Evolutionary conservation across 2,797 vertebrate species (phyloP).

Genomic region (Sebastes iracundus): DNA sequence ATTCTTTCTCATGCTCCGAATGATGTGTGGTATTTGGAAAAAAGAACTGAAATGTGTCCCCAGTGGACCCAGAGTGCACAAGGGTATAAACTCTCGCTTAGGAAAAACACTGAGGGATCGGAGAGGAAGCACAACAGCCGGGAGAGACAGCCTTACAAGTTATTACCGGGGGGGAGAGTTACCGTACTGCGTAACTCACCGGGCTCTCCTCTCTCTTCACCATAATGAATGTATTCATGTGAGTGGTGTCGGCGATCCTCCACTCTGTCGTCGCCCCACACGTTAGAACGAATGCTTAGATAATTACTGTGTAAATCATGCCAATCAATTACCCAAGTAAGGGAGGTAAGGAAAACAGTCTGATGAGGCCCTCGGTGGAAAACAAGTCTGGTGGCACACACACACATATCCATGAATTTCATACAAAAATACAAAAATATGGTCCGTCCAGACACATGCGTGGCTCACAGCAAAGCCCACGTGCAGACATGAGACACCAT

Average conservation of each 20-base stretch:
- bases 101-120: constrained; percentile 58
- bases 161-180: constrained; percentile 21
- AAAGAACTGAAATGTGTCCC: constrained; percentile 54
- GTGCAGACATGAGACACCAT: background rate
- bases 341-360: constrained; percentile 64
- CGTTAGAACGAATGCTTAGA: constrained; percentile 30
- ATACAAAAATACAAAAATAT: constrained; percentile 5
- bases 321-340: constrained; percentile 61
- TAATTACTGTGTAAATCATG: constrained; percentile 62
- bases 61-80: constrained; percentile 35
- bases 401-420: background rate
- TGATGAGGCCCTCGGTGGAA: constrained; percentile 34
- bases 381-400: constrained; percentile 29
- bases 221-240: constrained; percentile 4
- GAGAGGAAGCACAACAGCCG: constrained; percentile 26
- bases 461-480: background rate
- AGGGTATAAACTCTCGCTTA: constrained; percentile 44
- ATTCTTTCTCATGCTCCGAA: constrained; percentile 52
- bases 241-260: constrained; percentile 5
- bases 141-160: constrained; percentile 25
- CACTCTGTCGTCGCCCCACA: constrained; percentile 5
- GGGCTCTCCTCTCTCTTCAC: background rate
- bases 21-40: constrained; percentile 63
- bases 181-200: constrained; percentile 21
- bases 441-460: background rate